Evolutionary conservation across 2,113 vertebrate species (phyloP).

Genomic region (Gobio gobio): DNA sequence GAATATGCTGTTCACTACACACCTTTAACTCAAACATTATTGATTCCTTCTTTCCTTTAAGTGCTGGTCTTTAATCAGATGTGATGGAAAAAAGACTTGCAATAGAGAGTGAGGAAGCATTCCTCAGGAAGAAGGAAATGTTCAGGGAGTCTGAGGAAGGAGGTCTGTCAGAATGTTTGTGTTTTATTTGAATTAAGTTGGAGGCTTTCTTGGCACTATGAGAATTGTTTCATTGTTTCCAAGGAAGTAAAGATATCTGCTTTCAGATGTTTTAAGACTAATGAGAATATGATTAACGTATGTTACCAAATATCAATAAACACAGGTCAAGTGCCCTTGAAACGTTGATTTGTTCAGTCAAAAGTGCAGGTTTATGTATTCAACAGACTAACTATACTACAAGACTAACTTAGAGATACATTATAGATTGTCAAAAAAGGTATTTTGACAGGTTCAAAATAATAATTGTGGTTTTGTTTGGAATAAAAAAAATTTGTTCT

Average conservation of each 20-base stretch:
- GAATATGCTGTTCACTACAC: neutral
- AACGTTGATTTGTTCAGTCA: neutral
- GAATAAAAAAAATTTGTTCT: neutral
- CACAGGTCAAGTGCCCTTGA: neutral
- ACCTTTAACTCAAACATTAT: neutral
- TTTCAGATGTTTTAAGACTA: neutral
- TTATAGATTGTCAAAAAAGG: neutral
- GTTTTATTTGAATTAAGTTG: constrained; percentile 18
- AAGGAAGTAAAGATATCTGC: neutral
- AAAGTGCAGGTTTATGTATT: neutral
- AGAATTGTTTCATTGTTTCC: constrained; percentile 3
- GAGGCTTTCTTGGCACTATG: neutral
- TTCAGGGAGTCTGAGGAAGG: neutral
- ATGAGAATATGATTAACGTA: constrained; percentile 6
- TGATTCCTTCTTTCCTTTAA: constrained; percentile 19
- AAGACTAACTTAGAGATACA: neutral
- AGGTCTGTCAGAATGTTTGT: constrained; percentile 17
- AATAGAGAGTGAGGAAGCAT: neutral
- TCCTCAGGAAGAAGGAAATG: constrained; percentile 3
- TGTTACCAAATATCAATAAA: neutral
- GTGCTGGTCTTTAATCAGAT: constrained; percentile 14
- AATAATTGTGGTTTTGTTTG: neutral
- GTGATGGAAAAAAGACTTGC: constrained; percentile 15
- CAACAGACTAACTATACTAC: no score
- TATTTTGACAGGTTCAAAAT: neutral